phyloP scores from a whole-genome alignment of 2,113 vertebrate species.

The Mesitornis unicolor region DNA sequence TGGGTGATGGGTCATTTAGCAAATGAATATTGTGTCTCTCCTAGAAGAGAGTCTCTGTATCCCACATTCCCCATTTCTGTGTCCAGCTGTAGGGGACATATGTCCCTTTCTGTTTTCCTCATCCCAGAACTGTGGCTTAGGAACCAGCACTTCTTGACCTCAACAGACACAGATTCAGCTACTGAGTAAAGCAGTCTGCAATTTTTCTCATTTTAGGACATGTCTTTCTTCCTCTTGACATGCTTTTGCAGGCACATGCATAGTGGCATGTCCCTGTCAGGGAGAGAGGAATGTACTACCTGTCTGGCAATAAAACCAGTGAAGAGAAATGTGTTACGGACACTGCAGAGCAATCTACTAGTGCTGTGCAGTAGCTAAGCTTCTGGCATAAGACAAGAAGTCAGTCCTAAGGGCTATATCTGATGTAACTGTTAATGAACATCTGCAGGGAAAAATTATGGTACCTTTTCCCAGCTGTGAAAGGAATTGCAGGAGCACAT shows the following conservation, averaged over 20 bases:
- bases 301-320: neutral
- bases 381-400: neutral
- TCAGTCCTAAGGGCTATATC: neutral
- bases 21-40: neutral
- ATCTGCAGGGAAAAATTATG: neutral
- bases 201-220: neutral
- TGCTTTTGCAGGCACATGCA: neutral
- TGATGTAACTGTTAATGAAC: neutral
- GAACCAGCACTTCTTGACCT: neutral
- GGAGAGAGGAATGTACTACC: neutral
- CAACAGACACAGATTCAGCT: neutral
- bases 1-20: neutral
- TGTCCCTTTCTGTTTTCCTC: neutral
- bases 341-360: neutral
- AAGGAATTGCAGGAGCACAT: neutral
- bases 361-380: neutral
- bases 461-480: neutral
- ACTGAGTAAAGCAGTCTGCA: neutral
- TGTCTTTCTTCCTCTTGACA: neutral
- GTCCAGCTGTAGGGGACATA: accelerated
- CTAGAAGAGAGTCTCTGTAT: neutral
- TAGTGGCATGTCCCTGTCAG: neutral
- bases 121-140: neutral
- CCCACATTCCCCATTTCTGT: neutral
- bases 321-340: neutral